Evolutionary conservation across 1,140 invertebrate species (phyloP), one percentile per base, ranked within the genome.

Genomic region (Belonocnema kinseyi): DNA sequence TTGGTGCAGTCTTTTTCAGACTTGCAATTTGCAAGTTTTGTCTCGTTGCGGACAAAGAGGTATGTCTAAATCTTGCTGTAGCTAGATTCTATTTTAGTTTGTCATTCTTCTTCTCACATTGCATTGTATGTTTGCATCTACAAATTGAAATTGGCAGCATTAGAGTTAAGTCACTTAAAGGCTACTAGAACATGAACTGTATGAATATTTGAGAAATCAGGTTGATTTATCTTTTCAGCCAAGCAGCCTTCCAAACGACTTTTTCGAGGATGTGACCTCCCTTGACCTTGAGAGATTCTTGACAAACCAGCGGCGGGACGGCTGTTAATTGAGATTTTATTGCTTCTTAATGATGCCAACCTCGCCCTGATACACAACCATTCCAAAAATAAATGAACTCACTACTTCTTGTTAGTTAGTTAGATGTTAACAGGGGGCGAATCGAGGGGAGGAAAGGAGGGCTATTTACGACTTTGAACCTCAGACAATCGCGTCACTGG

Each of bases 1-100:
- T 66, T 40, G 26, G 61, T 66, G 61, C 61, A 66, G 61, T 40
- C 33, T 14, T 33, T 66, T 66, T 66, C 61, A 66, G 33, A 66
- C 14, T 66, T 66, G 61, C 26, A 66, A 66, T 14, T 66, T 66
- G 7, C 61, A 66, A 33, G 33, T 66, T 66, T 46, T 21, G 56
- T 58, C 61, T 66, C 26, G 40, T 66, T 33, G 26, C 21, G 14
- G 40, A 66, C 61, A 66, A 66, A 66, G 61, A 40, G 21, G 4
- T 14, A 16, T 33, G 7, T 21, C 56, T 12, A 58, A 21, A 26
- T 61, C 33, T 12, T 19, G 53, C n/a, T 54, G 56, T 17, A 0
- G 56, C 12, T 21, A 26, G 56, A n/a, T 3, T 46, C 40, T 46
- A 46, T 46, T 46, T 46, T 46, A 46, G 40, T 46, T 11, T 0